phyloP scores from a whole-genome alignment of 2,888 invertebrate species.

The Synanthedon andrenaeformis region DNA sequence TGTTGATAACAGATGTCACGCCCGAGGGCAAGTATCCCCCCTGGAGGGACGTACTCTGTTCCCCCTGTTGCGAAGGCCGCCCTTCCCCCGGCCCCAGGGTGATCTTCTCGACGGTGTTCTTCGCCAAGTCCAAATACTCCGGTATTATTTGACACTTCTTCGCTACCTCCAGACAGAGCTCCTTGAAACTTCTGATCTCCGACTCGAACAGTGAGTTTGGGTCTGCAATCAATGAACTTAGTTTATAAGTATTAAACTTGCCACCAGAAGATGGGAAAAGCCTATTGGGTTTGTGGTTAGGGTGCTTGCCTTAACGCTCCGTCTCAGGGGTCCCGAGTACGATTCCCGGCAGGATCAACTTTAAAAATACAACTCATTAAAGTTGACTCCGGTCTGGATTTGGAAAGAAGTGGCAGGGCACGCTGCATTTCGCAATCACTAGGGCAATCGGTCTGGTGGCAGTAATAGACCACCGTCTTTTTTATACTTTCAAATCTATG shows the following conservation, averaged over 20 bases:
- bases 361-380: no score
- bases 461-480: no score
- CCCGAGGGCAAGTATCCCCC: constrained; percentile 8
- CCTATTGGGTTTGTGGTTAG: no score
- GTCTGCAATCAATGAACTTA: constrained; percentile 18
- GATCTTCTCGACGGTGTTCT: constrained; percentile 39
- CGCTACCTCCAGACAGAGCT: constrained; percentile 48
- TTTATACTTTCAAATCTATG: no score
- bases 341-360: no score
- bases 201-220: constrained; percentile 35
- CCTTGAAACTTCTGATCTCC: constrained; percentile 46
- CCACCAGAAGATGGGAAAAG: no score
- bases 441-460: no score
- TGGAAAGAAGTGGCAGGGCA: no score
- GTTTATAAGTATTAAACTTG: not conserved
- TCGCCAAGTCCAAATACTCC: constrained; percentile 58
- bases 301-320: no score
- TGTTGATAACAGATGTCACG: constrained; percentile 26
- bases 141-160: constrained; percentile 57
- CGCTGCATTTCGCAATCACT: no score
- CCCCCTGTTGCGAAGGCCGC: constrained; percentile 12
- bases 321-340: no score
- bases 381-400: no score
- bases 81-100: constrained; percentile 11
- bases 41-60: constrained; percentile 9